Percentiles rank a stretch among this genome's conserved stretches.
These are phyloP conservation scores for Saguinus midas DNA, from an alignment of 2,113 vertebrate species.

Conservation along the genomic window DNA sequence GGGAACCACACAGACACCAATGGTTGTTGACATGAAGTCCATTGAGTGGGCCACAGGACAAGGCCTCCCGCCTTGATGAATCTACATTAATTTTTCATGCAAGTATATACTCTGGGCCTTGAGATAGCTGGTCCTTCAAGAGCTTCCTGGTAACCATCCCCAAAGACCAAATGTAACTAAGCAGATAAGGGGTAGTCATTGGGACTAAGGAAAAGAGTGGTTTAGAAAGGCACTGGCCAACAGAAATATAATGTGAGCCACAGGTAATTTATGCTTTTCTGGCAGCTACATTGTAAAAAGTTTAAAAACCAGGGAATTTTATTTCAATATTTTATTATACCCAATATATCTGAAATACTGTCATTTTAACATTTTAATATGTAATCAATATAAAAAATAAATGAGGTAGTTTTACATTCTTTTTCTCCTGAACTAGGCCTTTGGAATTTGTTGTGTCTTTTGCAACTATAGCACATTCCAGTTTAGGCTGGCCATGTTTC, in stretches of 20 bases:
- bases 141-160: background rate
- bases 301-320: background rate
- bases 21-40: background rate
- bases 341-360: background rate
- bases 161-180: background rate
- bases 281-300: background rate
- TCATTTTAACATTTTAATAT: background rate
- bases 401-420: background rate
- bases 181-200: background rate
- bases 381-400: background rate
- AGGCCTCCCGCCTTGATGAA: background rate
- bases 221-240: background rate
- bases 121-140: background rate
- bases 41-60: background rate
- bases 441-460: background rate
- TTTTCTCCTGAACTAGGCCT: background rate
- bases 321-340: conserved; percentile 32
- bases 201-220: background rate
- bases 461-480: background rate
- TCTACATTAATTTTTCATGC: background rate
- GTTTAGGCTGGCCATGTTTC: background rate
- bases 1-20: background rate
- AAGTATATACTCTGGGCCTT: background rate
- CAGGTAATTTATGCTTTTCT: background rate
- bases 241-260: background rate